Percentiles rank a stretch among this genome's conserved stretches.
These are phyloP conservation scores for Tenthredo amoena DNA, from an alignment of 2,888 invertebrate genomes.

Conservation along the genomic window DNA sequence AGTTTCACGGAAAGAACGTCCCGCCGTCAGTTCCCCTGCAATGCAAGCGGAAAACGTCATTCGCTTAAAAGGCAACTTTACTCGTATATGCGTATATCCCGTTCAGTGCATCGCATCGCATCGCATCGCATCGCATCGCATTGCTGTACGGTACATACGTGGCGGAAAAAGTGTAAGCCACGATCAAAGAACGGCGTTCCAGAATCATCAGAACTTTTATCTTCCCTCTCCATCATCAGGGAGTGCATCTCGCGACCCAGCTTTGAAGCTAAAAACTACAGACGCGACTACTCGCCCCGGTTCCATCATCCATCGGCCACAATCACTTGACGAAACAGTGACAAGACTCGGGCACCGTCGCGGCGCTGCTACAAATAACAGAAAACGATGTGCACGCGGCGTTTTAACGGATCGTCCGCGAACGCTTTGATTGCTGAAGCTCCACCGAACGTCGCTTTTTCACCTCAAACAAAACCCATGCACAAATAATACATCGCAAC, in stretches of 20 bases:
- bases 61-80: conserved; percentile 49
- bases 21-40: not conserved
- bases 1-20: not conserved
- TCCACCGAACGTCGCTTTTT: not conserved
- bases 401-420: not conserved
- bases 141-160: not conserved
- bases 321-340: not conserved
- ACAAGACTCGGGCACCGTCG: not conserved
- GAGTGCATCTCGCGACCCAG: conserved; percentile 44
- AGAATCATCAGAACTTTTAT: conserved; percentile 50
- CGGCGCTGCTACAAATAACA: not conserved
- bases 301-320: not conserved
- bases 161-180: conserved; percentile 4
- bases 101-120: not conserved
- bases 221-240: conserved; percentile 46
- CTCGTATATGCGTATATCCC: not conserved
- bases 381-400: not conserved
- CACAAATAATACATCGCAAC: not conserved
- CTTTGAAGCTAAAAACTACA: conserved; percentile 49
- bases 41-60: conserved; percentile 37
- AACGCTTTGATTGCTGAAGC: not conserved
- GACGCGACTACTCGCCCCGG: not conserved
- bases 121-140: not conserved
- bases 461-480: not conserved
- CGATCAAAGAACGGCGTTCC: conserved; percentile 27